Conservation (phyloP, 1,140 invertebrate genomes). For the Phymorhynchus buccinoides region DNA sequence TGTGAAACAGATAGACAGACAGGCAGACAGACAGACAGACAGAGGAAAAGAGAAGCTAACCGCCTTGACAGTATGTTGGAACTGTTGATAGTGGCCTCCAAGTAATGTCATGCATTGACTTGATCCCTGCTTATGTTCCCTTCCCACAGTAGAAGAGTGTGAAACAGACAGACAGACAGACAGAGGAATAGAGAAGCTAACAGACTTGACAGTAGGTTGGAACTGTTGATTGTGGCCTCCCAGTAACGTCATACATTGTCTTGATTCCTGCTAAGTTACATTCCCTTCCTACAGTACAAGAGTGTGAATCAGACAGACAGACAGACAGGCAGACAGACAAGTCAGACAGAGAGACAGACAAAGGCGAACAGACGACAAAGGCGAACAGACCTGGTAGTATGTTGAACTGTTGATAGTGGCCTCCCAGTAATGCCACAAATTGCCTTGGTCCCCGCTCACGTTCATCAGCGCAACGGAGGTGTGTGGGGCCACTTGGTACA, state of each 20-base stretch:
- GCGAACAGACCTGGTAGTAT: constrained; percentile 51
- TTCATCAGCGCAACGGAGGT: constrained; percentile 56
- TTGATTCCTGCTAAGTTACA: not conserved
- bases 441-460: constrained; percentile 62
- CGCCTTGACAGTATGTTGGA: not conserved
- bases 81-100: not conserved
- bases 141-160: no score
- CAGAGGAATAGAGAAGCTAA: no score
- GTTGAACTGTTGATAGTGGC: constrained; percentile 54
- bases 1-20: no score
- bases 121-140: not conserved
- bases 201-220: not conserved
- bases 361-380: not conserved
- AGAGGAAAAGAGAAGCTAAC: no score
- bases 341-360: no score
- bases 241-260: constrained; percentile 4
- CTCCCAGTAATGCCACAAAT: constrained; percentile 59
- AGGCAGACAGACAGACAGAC: no score
- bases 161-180: no score
- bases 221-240: not conserved
- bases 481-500: constrained; percentile 55
- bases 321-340: no score
- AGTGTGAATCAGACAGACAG: no score
- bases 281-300: no score
- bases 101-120: not conserved